Evolutionary conservation across 2,797 vertebrate genomes (phyloP).

Genomic region (Hozukius guyotensis): DNA sequence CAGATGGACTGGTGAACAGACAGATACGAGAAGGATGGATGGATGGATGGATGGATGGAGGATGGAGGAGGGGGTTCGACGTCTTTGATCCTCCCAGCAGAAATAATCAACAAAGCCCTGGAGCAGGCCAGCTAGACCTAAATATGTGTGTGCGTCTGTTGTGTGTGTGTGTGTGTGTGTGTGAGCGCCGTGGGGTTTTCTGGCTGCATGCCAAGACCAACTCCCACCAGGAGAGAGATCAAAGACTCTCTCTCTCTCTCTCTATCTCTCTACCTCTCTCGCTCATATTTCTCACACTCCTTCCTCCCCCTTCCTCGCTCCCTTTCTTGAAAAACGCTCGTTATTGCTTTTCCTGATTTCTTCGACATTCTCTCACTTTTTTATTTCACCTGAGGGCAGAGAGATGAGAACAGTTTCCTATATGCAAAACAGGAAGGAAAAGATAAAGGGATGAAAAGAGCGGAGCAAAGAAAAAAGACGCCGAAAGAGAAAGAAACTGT

Average conservation of each 20-base stretch:
- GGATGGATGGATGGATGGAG: conserved; percentile 20
- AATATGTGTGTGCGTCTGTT: conserved; percentile 42
- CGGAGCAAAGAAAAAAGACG: background rate
- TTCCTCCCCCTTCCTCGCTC: background rate
- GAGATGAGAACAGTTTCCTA: conserved; percentile 35
- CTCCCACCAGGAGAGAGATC: conserved; percentile 83
- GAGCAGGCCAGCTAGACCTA: conserved; percentile 61
- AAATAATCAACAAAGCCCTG: conserved; percentile 86
- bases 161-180: conserved; percentile 22
- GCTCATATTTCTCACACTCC: conserved; percentile 54
- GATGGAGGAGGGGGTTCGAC: conserved; percentile 22
- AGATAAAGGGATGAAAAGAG: background rate
- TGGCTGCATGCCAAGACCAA: conserved; percentile 73
- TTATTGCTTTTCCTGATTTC: conserved; percentile 42
- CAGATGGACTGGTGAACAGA: conserved; percentile 45
- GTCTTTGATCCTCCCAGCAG: conserved; percentile 85
- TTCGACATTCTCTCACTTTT: conserved; percentile 18
- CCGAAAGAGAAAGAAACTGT: background rate
- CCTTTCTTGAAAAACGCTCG: conserved; percentile 35
- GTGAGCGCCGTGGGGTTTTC: conserved; percentile 56
- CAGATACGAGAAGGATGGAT: conserved; percentile 54
- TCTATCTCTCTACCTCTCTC: conserved; percentile 39
- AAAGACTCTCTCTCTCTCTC: conserved; percentile 66
- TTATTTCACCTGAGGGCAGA: conserved; percentile 29
- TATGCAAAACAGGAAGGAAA: conserved; percentile 38